Evolutionary conservation across 2,113 vertebrate genomes (phyloP), one percentile per base, ranked within the genome.

Genomic region (Pelvicachromis taeniatus): DNA sequence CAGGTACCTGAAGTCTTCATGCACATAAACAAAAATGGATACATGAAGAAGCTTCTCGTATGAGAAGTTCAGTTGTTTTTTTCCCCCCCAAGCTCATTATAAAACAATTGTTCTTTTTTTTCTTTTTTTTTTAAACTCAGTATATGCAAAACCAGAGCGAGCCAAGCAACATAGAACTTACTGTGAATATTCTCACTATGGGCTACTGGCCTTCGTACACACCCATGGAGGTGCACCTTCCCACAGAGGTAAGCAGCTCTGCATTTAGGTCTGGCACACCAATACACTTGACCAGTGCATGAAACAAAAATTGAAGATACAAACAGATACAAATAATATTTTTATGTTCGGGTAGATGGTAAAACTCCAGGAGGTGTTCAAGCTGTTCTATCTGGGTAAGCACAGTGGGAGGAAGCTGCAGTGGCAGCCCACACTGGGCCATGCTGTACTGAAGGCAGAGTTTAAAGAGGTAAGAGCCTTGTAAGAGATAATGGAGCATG

Each of bases 131-230:
- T 31, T 87, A n/a, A n/a, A 82, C 29, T 21, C 87, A 99, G 98
- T 98, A 99, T 96, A 99, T 98, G 88, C 98, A 99, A 94, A 99
- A 99, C 93, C 99, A 99, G 95, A 99, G 98, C 94, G 97, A 98
- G 87, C 98, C 98, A 56, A 98, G 98, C 80, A 99, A 98, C 95
- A 99, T 99, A 91, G 99, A 99, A 89, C 94, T 99, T 85, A 99
- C 99, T 31, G 99, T 99, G 89, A 99, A 99, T 96, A 99, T 99
- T 93, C 96, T 99, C 88, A 99, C 99, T 11, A 99, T 99, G 99
- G 99, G 99, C 84, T 99, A 99, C 85, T 99, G 99, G 99, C 98
- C 99, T 93, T 99, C 99, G 17, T 99, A 99, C 1, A 97, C 96
- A 87, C 98, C 98, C 91, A 99, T 99, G 98, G 99, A 99, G 93